Evolutionary conservation across 2,888 invertebrate species (phyloP).

Genomic region (Dasypolia templi): DNA sequence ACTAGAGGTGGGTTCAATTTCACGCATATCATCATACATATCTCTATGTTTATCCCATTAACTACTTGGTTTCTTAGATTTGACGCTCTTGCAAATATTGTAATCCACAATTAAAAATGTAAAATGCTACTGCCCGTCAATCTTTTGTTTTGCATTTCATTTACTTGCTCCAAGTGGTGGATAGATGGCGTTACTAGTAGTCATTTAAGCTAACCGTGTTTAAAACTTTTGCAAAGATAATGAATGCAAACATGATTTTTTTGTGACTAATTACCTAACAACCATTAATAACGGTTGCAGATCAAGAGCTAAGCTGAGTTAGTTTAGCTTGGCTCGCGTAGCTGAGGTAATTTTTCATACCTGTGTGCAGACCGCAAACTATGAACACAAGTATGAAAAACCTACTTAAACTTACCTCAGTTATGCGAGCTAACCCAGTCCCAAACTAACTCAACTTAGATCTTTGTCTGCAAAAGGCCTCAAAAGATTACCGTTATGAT

Average conservation of each 20-base stretch:
- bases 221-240: not conserved
- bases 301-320: no score
- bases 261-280: not conserved
- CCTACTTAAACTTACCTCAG: no score
- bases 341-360: no score
- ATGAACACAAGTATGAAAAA: no score
- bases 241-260: not conserved
- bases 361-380: no score
- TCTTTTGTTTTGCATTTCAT: not conserved
- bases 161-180: not conserved
- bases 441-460: no score
- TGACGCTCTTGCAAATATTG: not conserved
- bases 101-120: no score
- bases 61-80: not conserved
- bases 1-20: conserved; percentile 62
- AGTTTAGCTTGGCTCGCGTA: no score
- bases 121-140: not conserved
- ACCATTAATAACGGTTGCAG: no score
- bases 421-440: no score
- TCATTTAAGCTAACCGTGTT: not conserved
- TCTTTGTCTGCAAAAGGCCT: no score
- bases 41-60: not conserved
- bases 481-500: not conserved
- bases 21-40: conserved; percentile 18
- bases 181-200: conserved; percentile 51